Conservation (phyloP, 1,140 invertebrate species). For the Chironomus striatipennis region DNA sequence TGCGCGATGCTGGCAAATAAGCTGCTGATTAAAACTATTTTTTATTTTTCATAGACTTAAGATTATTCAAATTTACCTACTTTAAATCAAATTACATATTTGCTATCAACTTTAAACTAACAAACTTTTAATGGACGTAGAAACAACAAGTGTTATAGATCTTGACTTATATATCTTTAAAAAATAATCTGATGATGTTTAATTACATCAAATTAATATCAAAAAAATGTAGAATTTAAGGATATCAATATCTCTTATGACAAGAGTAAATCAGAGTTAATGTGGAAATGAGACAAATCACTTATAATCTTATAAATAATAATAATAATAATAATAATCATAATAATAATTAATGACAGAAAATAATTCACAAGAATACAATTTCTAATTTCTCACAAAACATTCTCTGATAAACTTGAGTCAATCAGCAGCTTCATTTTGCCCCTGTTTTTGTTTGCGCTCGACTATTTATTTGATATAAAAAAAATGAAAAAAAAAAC, state of each 20-base stretch:
- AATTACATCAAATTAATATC: too few relatives aligned
- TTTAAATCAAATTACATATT: too few relatives aligned
- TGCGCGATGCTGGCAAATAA: constrained; percentile 28
- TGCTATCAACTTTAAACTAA: too few relatives aligned
- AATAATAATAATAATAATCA: not conserved
- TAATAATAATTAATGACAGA: not conserved
- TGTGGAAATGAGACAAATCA: not conserved
- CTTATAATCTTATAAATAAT: too few relatives aligned
- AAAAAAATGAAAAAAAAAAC: not conserved
- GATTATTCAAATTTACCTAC: too few relatives aligned
- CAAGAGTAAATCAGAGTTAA: constrained; percentile 13
- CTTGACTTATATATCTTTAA: too few relatives aligned
- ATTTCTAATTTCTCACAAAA: not conserved
- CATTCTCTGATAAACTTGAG: not conserved
- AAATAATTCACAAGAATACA: not conserved
- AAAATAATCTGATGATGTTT: too few relatives aligned
- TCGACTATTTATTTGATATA: not conserved
- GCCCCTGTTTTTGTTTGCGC: constrained; percentile 22
- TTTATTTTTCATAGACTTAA: not conserved
- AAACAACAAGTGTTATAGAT: too few relatives aligned
- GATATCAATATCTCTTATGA: not conserved
- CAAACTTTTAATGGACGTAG: too few relatives aligned
- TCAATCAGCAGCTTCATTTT: constrained; percentile 16
- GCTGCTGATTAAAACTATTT: constrained; percentile 24
- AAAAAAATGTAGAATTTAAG: not conserved